Evolutionary conservation across 2,113 vertebrate genomes (phyloP), one percentile per base, ranked within the genome.

Genomic region (Mixornis gularis): DNA sequence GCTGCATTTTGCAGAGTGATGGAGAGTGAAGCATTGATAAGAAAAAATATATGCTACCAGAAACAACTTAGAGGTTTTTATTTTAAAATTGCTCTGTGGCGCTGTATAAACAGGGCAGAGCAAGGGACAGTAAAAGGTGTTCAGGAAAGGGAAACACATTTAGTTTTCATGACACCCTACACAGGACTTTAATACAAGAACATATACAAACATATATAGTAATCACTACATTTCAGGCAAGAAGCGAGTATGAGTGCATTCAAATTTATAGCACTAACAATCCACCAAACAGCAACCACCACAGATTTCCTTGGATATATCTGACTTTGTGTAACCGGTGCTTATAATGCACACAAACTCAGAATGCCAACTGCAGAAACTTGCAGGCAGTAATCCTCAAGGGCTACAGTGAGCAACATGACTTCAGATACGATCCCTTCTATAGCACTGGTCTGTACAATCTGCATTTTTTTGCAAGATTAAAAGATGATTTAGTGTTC

Each of bases 351-450:
- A 63, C 21, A 36, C 70, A 16, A 43, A 70, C 24, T 73, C 73
- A 43, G 49, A 79, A 43, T 3, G 5, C 26, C 58, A 72, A 1
- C 26, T 18, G 69, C 48, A 88, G 82, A 52, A 79, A 73, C n/a
- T 30, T 60, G n/a, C 60, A 36, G 51, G 12, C 19, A 22, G 62
- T 11, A 79, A 62, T 65, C 43, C 63, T 65, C 60, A 22, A 46
- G 24, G 34, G 49, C 58, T 76, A 9, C 38, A 84, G 52, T 0
- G 0, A 66, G 36, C 0, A 1, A 44, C 0, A 0, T 25, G 25
- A 29, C 48, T 92, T 62, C 73, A 71, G 58, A 34, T 69, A 25
- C 3, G 1, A 46, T 43, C 38, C 7, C 40, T 85, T 89, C 60
- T 17, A 13, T 10, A n/a, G 22, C 62, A 13, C 16, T 38, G 26